A percentile compares a stretch with the other conserved stretches of the same genome.
phyloP scores from a whole-genome alignment of 2,113 vertebrate species.

The Perca schrenkii region DNA sequence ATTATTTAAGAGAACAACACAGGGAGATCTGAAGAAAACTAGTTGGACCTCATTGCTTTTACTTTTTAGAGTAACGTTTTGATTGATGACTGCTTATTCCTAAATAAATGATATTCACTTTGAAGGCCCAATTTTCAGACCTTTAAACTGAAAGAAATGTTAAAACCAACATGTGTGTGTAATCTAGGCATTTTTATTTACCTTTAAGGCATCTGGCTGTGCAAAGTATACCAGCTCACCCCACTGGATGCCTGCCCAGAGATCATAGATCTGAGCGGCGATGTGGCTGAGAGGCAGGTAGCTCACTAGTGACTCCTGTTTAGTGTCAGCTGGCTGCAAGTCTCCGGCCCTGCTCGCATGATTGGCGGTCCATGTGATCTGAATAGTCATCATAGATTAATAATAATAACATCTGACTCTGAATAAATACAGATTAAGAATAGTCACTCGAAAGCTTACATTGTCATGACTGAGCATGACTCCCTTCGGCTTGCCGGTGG shows the following conservation, averaged over 20 bases:
- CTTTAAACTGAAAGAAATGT: not conserved
- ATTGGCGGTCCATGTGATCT: conserved; percentile 92
- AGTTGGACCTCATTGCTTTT: not conserved
- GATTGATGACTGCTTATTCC: too few species aligned
- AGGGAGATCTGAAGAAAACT: not conserved
- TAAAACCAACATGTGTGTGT: not conserved
- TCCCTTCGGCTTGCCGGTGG: conserved; percentile 91
- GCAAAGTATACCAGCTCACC: conserved; percentile 92
- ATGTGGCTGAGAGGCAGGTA: conserved; percentile 93
- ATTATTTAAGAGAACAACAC: not conserved
- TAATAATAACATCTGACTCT: not conserved
- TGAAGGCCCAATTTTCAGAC: not conserved
- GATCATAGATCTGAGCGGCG: conserved; percentile 91
- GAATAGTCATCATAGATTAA: conserved; percentile 15
- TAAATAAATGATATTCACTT: too few species aligned
- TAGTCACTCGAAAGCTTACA: conserved; percentile 72
- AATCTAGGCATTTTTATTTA: conserved; percentile 57
- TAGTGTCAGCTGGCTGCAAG: conserved; percentile 88
- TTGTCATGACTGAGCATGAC: conserved; percentile 96
- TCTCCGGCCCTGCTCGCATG: conserved; percentile 86
- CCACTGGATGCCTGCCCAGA: conserved; percentile 92
- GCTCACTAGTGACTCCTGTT: conserved; percentile 90
- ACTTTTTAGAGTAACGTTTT: too few species aligned
- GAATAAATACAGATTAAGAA: not conserved
- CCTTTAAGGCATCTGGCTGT: conserved; percentile 92